A percentile compares a stretch with the other conserved stretches of the same genome.
These are phyloP conservation scores for Diadegma fenestrale DNA, from an alignment of 2,888 invertebrate genomes.

Conservation along the genomic window DNA sequence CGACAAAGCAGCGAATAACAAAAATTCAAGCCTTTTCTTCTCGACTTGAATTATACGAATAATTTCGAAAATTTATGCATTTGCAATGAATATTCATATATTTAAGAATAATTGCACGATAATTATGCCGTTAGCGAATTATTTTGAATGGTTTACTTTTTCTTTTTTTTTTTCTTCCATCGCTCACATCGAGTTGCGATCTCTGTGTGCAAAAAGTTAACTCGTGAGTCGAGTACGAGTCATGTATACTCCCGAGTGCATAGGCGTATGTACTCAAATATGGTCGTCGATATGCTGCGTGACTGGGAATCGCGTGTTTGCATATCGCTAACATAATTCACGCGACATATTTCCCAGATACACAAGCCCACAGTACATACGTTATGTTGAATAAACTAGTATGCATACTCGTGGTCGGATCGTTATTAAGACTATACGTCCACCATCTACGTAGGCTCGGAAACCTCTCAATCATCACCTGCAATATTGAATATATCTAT, in stretches of 20 bases:
- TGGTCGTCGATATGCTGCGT: slow-evolving; percentile 53
- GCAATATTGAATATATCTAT: slow-evolving; percentile 31
- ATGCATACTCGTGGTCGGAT: slow-evolving; percentile 31
- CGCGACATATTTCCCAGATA: slow-evolving; percentile 50
- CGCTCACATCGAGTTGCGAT: slow-evolving; percentile 20
- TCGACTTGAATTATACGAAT: slow-evolving; percentile 1
- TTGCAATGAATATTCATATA: slow-evolving; percentile 31
- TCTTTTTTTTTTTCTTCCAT: slow-evolving; percentile 12
- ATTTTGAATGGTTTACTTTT: slow-evolving; percentile 25
- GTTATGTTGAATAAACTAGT: slow-evolving; percentile 54
- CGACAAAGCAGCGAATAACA: background rate
- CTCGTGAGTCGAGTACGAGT: slow-evolving; percentile 14
- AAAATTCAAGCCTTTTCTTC: slow-evolving; percentile 3
- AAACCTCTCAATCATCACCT: slow-evolving; percentile 43
- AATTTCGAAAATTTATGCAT: slow-evolving; percentile 10
- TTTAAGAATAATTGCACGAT: slow-evolving; percentile 23
- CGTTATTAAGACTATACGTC: slow-evolving; percentile 19
- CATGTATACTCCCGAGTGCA: slow-evolving; percentile 23
- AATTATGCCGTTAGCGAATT: slow-evolving; percentile 38
- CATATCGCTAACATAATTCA: slow-evolving; percentile 58
- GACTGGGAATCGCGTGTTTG: slow-evolving; percentile 56
- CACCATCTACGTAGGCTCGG: background rate
- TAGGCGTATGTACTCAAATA: slow-evolving; percentile 28
- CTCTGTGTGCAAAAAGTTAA: slow-evolving; percentile 31
- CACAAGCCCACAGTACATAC: slow-evolving; percentile 18